phyloP scores from a whole-genome alignment of 2,888 invertebrate genomes.

The Scrobipalpa costella region DNA sequence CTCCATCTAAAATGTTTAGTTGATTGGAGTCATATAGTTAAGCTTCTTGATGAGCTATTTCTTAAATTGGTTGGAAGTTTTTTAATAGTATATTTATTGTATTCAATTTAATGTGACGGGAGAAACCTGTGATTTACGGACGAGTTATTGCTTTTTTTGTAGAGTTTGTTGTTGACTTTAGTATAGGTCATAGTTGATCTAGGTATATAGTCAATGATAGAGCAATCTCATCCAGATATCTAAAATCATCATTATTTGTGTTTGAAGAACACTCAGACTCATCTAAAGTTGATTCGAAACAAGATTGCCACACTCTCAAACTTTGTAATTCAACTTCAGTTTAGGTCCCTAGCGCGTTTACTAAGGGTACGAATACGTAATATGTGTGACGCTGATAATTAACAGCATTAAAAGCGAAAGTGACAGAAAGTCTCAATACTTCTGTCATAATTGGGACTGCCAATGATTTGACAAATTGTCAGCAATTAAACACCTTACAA shows the following conservation, averaged over 20 bases:
- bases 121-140: background rate
- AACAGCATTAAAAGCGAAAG: background rate
- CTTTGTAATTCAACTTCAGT: background rate
- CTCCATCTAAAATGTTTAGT: slow-evolving; percentile 6
- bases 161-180: background rate
- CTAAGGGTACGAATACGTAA: background rate
- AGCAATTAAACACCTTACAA: slow-evolving; percentile 22
- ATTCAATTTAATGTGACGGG: background rate
- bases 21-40: slow-evolving; percentile 12
- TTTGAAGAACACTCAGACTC: too few species aligned
- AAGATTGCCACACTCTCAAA: background rate
- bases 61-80: slow-evolving; percentile 23
- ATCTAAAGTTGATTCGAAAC: too few species aligned
- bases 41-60: slow-evolving; percentile 17
- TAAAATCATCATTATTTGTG: too few species aligned
- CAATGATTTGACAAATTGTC: slow-evolving; percentile 5
- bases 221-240: too few species aligned
- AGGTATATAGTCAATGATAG: too few species aligned
- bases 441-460: background rate
- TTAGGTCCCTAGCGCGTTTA: background rate
- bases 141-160: too few species aligned
- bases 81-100: background rate
- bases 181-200: too few species aligned
- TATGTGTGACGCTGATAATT: background rate
- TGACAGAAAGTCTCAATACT: background rate